Evolutionary conservation across 2,797 vertebrate species (phyloP), one percentile per base, ranked within the genome.

Genomic region (Otolemur crassicaudatus): DNA sequence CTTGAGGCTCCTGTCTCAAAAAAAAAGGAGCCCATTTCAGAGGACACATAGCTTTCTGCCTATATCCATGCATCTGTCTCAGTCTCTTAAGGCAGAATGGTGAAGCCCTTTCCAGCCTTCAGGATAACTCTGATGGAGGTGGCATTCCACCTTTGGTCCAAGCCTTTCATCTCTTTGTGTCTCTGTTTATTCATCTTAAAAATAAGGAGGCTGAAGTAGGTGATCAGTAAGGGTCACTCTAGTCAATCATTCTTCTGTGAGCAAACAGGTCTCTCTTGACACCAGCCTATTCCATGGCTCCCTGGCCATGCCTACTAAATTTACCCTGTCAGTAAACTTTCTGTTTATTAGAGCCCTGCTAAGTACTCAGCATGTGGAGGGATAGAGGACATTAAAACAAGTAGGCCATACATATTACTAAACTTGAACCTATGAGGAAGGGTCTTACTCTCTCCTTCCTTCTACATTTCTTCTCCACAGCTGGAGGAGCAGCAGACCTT

Each of bases 401-500:
- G 29, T 25, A 27, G 87, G 11, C 12, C 60, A 16, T 53, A 16
- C 46, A 13, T 17, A 29, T 16, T 43, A 25, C 16, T 31, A 46
- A 10, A 9, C 37, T 58, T 31, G 65, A 58, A 19, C 46, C 81
- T 43, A 8, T 27, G 11, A 58, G 25, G 49, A 7, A n/a, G 37
- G 20, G 14, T 40, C 69, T 96, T 67, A 96, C 22, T 46, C 23
- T 56, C 13, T 58, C 27, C 61, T 86, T 79, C 13, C 76, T 60
- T 37, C 27, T 72, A 25, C 31, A 37, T 19, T 67, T 8, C 34
- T 87, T 79, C 67, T 80, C 56, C 0, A 0, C 96, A 99, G 99
- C 81, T 99, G 40, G 98, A 99, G 97, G 98, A 98, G 53, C 98
- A 99, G 97, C 99, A 98, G 97, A 99, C 98, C 23, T 95, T 99